phyloP scores from a whole-genome alignment of 2,888 invertebrate genomes.

The Pammene fasciana region DNA sequence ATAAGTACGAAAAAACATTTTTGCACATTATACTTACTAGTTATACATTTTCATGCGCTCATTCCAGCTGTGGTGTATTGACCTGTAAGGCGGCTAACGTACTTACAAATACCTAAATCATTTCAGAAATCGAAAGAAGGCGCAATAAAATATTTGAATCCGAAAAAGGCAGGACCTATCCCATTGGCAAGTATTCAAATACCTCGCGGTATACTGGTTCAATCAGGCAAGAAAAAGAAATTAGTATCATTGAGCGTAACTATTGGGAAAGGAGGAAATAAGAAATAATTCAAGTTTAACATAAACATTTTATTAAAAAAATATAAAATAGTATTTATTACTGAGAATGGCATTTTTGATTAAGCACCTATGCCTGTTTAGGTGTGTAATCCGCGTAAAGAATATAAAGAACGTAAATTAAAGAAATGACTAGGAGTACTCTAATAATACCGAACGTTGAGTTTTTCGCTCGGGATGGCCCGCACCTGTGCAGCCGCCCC shows the following conservation, averaged over 20 bases:
- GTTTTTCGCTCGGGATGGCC: slow-evolving; percentile 75
- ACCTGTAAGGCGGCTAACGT: background rate
- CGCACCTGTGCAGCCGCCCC: slow-evolving; percentile 80
- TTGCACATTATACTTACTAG: too few relatives aligned
- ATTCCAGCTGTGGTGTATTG: slow-evolving; percentile 6
- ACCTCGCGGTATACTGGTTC: slow-evolving; percentile 59
- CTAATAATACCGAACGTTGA: slow-evolving; percentile 83
- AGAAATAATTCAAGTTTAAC: slow-evolving; percentile 12
- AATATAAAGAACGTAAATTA: slow-evolving; percentile 75
- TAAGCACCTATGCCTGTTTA: slow-evolving; percentile 52
- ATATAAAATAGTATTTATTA: slow-evolving; percentile 33
- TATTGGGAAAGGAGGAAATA: slow-evolving; percentile 54
- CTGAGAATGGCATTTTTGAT: slow-evolving; percentile 39
- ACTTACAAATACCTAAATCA: slow-evolving; percentile 33
- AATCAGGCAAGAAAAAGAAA: slow-evolving; percentile 60
- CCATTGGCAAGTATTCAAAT: slow-evolving; percentile 59
- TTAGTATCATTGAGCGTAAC: slow-evolving; percentile 60
- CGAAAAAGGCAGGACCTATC: slow-evolving; percentile 44
- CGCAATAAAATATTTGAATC: slow-evolving; percentile 27
- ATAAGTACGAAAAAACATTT: background rate
- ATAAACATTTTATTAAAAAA: slow-evolving; percentile 30
- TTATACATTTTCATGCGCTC: background rate
- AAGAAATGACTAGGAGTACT: slow-evolving; percentile 63
- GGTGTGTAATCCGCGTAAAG: slow-evolving; percentile 73
- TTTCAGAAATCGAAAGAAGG: slow-evolving; percentile 54